A percentile compares a stretch with the other conserved stretches of the same genome.
phyloP scores from a whole-genome alignment of 2,888 invertebrate species.

The Chalcosyrphus nemorum region DNA sequence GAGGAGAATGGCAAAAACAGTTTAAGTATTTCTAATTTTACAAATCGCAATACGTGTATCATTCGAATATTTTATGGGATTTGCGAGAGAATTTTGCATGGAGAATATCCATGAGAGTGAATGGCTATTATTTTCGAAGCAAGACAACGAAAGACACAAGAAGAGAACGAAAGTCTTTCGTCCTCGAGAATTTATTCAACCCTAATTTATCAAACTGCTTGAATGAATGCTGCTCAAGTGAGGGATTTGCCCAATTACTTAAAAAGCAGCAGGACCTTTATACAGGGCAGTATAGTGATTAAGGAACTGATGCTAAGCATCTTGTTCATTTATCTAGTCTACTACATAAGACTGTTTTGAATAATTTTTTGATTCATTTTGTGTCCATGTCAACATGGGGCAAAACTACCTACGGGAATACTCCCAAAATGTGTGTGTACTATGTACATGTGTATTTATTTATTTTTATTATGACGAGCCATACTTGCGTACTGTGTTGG shows the following conservation, averaged over 20 bases:
- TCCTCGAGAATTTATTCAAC: conserved; percentile 45
- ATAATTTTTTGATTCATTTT: conserved; percentile 11
- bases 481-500: background rate
- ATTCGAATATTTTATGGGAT: conserved; percentile 48
- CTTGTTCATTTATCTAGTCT: conserved; percentile 31
- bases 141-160: background rate
- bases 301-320: conserved; percentile 36
- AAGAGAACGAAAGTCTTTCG: background rate
- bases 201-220: conserved; percentile 48
- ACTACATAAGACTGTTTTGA: background rate
- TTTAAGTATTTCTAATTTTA: conserved; percentile 29
- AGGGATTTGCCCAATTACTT: conserved; percentile 58
- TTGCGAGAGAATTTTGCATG: conserved; percentile 24
- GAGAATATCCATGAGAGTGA: conserved; percentile 15
- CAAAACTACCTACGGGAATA: background rate
- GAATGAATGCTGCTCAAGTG: conserved; percentile 47
- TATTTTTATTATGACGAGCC: too few relatives aligned
- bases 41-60: conserved; percentile 31
- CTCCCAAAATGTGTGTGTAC: background rate
- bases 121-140: conserved; percentile 30
- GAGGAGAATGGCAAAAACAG: background rate
- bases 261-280: conserved; percentile 29
- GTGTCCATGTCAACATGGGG: background rate
- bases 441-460: too few relatives aligned
- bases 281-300: conserved; percentile 39